These are phyloP conservation scores for Cyprinodon brontotheroides DNA, from an alignment of 2,113 vertebrate genomes.

Conservation along the genomic window DNA sequence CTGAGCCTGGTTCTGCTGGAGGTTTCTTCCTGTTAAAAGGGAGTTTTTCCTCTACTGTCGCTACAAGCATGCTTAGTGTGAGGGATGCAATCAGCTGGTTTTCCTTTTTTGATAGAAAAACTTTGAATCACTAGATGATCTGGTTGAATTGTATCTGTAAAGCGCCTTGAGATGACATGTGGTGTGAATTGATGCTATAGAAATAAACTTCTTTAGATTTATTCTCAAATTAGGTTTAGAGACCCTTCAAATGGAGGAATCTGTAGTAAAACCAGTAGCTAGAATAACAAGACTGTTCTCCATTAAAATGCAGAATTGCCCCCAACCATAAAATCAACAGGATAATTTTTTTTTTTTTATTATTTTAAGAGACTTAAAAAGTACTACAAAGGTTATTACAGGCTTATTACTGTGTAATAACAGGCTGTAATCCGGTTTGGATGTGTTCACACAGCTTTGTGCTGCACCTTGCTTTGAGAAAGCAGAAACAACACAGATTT, in stretches of 20 bases:
- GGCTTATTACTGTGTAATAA: neutral
- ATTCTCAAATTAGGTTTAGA: neutral
- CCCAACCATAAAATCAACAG: neutral
- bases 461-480: neutral
- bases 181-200: no score
- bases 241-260: neutral
- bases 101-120: no score
- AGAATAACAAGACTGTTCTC: neutral
- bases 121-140: no score
- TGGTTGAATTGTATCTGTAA: no score
- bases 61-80: no score
- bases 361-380: no score
- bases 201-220: neutral
- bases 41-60: no score
- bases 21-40: no score
- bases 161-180: no score
- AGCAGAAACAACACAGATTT: neutral
- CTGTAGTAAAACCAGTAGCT: neutral
- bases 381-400: neutral
- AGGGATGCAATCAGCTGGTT: no score
- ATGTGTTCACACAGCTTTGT: conserved; percentile 40
- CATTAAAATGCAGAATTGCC: neutral
- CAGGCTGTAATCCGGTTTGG: neutral
- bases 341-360: no score
- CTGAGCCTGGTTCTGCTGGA: no score